Evolutionary conservation across 2,888 invertebrate species (phyloP), one percentile per base, ranked within the genome.

Genomic region (Lamellibrachia satsuma): DNA sequence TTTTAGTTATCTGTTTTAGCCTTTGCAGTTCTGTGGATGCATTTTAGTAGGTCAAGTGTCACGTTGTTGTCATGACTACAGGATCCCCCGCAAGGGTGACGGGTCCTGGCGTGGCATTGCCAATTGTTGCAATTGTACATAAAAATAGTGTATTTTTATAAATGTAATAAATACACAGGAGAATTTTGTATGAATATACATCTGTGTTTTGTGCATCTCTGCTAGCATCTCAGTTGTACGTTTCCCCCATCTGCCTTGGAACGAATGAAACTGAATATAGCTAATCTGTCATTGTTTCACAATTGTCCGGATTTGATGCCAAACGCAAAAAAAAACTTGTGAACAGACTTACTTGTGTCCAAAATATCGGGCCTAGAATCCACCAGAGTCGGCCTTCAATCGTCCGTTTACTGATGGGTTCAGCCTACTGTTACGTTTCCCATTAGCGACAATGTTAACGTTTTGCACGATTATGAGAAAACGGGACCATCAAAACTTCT

Each of bases 1-100:
- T 75, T 75, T 75, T 75, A 75, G 75, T 75, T 75, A 75, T 75
- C 75, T 75, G 75, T 75, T 75, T 75, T 75, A 75, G 75, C 75
- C 75, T 75, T 75, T 75, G 75, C 75, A 75, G 75, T 75, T 75
- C 75, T 75, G 75, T 75, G n/a, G 75, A 75, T 75, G 75, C 75
- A 75, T 75, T 75, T 75, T 75, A 75, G 75, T 75, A 22, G 22
- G 75, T 75, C 1, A n/a, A 15, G 75, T 75, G 75, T 75, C 22
- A n/a, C 75, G 75, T 75, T 75, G 75, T 75, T 75, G 75, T 75
- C 75, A 3, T 6, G 75, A 75, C 75, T 75, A 75, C 75, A 75
- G 75, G 75, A 75, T n/a, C 22, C 75, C 75, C 75, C 75, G 75
- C 75, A 22, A 75, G 75, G 75, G 75, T 75, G 75, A 75, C 75